These are phyloP conservation scores for Epicauta chinensis DNA, from an alignment of 1,140 invertebrate genomes.

Conservation along the genomic window DNA sequence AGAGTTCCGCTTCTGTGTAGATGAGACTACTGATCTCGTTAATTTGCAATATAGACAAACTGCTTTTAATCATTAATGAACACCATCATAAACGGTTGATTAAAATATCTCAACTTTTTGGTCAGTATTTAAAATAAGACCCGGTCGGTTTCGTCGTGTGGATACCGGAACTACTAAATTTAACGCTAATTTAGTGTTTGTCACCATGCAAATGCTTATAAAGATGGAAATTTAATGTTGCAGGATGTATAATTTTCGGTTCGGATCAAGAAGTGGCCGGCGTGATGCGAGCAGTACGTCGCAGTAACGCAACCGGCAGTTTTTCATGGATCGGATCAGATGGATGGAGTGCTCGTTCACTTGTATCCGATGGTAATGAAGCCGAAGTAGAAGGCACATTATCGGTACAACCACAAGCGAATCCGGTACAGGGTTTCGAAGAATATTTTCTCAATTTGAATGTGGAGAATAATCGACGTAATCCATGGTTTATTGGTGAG, in stretches of 20 bases:
- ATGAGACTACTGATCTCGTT: too few relatives aligned
- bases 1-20: too few relatives aligned
- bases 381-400: conserved; percentile 84
- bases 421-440: conserved; percentile 78
- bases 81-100: too few relatives aligned
- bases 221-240: conserved; percentile 1
- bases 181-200: too few relatives aligned
- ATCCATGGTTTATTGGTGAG: conserved; percentile 89
- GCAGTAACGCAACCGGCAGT: conserved; percentile 78
- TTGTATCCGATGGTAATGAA: conserved; percentile 86
- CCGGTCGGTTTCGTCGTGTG: too few relatives aligned
- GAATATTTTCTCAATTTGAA: conserved; percentile 82
- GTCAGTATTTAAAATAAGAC: too few relatives aligned
- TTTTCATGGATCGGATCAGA: conserved; percentile 96
- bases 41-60: too few relatives aligned
- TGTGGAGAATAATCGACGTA: conserved; percentile 78
- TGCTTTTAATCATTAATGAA: too few relatives aligned
- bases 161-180: too few relatives aligned
- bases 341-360: conserved; percentile 80
- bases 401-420: conserved; percentile 84
- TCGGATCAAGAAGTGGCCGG: conserved; percentile 95
- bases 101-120: too few relatives aligned
- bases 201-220: too few relatives aligned
- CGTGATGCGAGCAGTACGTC: conserved; percentile 82
- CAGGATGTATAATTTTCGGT: conserved; percentile 92